These are phyloP conservation scores for Stictocephala bisonia DNA, from an alignment of 2,888 invertebrate genomes.

Conservation along the genomic window DNA sequence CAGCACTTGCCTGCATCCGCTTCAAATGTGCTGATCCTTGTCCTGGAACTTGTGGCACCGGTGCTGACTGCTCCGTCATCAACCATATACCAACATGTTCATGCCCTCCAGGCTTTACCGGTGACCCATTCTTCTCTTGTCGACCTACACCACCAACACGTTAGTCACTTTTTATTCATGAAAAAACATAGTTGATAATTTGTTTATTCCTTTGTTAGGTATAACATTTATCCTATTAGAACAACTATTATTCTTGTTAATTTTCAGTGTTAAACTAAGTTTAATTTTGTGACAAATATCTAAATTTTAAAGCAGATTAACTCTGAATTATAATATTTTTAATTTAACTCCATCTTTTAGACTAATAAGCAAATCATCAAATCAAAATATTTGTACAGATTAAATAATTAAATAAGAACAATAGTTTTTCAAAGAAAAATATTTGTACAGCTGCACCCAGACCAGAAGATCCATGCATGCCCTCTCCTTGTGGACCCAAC, in stretches of 20 bases:
- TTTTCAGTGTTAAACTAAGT: background rate
- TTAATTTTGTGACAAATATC: background rate
- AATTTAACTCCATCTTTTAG: too few species aligned
- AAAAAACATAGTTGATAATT: too few species aligned
- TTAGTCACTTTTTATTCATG: conserved; percentile 56
- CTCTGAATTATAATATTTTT: too few species aligned
- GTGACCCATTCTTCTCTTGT: conserved; percentile 84
- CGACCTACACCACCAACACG: conserved; percentile 67
- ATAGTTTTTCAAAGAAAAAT: background rate
- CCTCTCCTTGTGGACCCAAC: conserved; percentile 89
- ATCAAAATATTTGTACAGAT: background rate
- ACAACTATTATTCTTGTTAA: background rate
- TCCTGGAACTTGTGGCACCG: conserved; percentile 82
- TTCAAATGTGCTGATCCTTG: conserved; percentile 89
- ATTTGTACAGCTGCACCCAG: conserved; percentile 63
- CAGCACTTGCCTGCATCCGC: conserved; percentile 79
- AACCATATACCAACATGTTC: conserved; percentile 83
- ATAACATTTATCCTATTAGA: background rate
- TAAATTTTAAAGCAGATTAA: too few species aligned
- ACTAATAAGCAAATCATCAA: too few species aligned
- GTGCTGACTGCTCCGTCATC: conserved; percentile 81
- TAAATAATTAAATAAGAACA: background rate
- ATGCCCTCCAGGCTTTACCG: conserved; percentile 80
- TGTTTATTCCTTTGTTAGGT: background rate
- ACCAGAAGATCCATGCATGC: conserved; percentile 78